Evolutionary conservation across 2,888 invertebrate genomes (phyloP), one percentile per base, ranked within the genome.

Genomic region (Perizoma affinitatum): DNA sequence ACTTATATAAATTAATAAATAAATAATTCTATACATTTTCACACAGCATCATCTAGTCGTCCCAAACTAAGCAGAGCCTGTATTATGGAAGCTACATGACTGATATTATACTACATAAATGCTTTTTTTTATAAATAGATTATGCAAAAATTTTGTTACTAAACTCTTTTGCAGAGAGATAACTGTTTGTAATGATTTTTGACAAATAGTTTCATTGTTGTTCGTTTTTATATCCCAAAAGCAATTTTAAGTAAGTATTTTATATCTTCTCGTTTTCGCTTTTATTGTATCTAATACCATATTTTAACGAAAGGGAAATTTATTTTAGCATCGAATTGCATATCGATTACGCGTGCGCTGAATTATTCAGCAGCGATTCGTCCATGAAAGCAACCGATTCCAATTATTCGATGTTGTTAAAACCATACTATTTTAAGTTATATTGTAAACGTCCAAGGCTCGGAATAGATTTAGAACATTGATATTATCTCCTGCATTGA

Each of bases 261-360:
- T 54, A 54, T 54, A 58, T 51, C 58, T 54, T 58, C n/a, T n/a
- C n/a, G 58, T 58, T 61, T 57, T 57, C 57, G 54, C 54, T 46
- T 54, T 50, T 49, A 49, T 52, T 57, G 53, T 22, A 22, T 22
- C 22, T 22, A 22, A 22, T 22, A 22, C 22, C 22, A 22, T 58
- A 55, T 57, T 61, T 58, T 56, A 58, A 61, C 70, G 71, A 73
- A 75, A 76, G 71, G 70, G 71, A 78, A 82, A 77, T 76, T 73
- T 73, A 77, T 76, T 59, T 58, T 55, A 67, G 73, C 81, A 82
- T 84, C 82, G 73, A 71, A 69, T 72, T 71, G 78, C 68, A 77
- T 82, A 84, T 85, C 82, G 78, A 81, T 81, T 78, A 75, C 72
- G 70, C 74, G 71, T 74, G 74, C 63, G 54, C 70, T 79, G 80